Evolutionary conservation across 2,113 vertebrate genomes (phyloP), one percentile per base, ranked within the genome.

Genomic region (Sceloporus undulatus): DNA sequence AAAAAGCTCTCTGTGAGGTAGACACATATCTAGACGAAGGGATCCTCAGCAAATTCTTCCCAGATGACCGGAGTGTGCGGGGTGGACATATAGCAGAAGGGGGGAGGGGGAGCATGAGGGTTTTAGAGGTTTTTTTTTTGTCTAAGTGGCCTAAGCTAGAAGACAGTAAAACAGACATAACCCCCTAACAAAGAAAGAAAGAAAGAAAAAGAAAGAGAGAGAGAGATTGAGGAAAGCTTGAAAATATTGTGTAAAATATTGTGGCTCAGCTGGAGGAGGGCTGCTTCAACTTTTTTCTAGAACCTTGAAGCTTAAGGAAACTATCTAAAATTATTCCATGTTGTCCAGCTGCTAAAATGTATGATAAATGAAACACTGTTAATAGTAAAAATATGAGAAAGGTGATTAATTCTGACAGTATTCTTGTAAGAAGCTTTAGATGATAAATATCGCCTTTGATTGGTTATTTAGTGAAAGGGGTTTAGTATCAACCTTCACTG

Each of bases 321-420:
- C 85, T 90, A 91, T 91, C 92, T 94, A 94, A 93, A 93, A 91
- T 90, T 85, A 91, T 96, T 94, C 77, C 84, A 79, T 92, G 87
- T 97, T 97, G 97, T 97, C 96, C 96, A 83, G 65, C 48, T 92
- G 92, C 91, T 94, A 62, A 95, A 95, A 91, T 93, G 92, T 95
- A 89, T 96, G 96, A 96, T 95, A 95, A 96, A 97, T 97, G 96
- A 97, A 95, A 87, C 91, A 88, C 82, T 80, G 87, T 93, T 95
- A 96, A 94, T 94, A 96, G 90, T 95, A 93, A 96, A 97, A 97
- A 96, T 96, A 97, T 95, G 95, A 96, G 91, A 84, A 96, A 90
- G 91, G 92, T 97, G 95, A 98, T 98, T 98, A 97, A 97, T 97
- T 97, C 97, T 98, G 98, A 98, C 98, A 97, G 97, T 96, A 95